phyloP scores from a whole-genome alignment of 2,797 vertebrate species.

The Urosaurus nigricauda region DNA sequence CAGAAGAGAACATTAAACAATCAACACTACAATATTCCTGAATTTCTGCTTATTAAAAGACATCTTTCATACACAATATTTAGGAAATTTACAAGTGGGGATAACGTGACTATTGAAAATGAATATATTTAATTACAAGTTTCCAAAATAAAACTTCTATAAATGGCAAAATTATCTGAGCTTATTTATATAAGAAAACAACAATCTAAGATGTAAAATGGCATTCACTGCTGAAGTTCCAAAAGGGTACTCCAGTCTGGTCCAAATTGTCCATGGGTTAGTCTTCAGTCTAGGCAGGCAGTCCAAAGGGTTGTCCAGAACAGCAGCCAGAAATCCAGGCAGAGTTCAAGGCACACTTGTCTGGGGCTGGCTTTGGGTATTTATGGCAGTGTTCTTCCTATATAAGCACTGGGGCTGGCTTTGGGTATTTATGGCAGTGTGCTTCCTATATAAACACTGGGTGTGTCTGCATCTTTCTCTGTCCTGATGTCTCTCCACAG shows the following conservation, averaged over 20 bases:
- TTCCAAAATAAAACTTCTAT: constrained; percentile 20
- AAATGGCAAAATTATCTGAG: constrained; percentile 25
- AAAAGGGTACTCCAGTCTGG: background rate
- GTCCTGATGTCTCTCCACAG: no score
- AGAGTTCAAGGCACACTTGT: no score
- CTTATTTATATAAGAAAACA: constrained; percentile 46
- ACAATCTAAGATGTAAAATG: background rate
- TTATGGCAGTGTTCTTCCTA: no score
- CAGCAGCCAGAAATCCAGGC: no score
- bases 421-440: no score
- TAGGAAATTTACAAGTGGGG: constrained; percentile 45
- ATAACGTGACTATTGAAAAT: constrained; percentile 27
- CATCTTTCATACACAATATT: constrained; percentile 69
- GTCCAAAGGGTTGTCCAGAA: no score
- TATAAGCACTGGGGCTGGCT: no score
- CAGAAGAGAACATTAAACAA: constrained; percentile 63
- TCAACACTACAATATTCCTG: constrained; percentile 55
- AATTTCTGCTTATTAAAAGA: constrained; percentile 68
- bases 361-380: no score
- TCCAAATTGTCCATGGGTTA: no score
- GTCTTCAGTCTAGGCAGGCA: no score
- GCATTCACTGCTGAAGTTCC: background rate
- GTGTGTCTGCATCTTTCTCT: no score
- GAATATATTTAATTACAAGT: constrained; percentile 61
- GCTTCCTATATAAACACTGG: no score